Percentiles rank a stretch among this genome's conserved stretches.
Conservation (phyloP, 2,888 invertebrate species). For the Diploptera punctata region DNA sequence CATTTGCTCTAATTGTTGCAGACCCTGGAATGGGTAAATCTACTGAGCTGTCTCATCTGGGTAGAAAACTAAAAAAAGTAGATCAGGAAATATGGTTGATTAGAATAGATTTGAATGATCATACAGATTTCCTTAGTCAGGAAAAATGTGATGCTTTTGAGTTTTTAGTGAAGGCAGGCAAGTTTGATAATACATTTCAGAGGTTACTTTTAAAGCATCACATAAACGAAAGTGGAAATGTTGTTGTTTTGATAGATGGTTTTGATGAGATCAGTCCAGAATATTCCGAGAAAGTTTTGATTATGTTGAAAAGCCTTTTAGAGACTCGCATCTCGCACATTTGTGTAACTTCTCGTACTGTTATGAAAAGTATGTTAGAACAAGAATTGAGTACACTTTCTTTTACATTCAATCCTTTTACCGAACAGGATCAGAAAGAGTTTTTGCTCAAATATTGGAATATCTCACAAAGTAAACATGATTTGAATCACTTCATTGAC, state of each 20-base stretch:
- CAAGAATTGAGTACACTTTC: neutral
- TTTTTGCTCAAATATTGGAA: neutral
- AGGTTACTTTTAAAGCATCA: neutral
- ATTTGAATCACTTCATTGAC: neutral
- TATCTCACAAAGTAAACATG: no score
- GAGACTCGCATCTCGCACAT: neutral
- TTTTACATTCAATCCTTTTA: neutral
- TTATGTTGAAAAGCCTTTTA: neutral
- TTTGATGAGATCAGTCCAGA: conserved; percentile 25
- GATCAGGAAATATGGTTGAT: neutral
- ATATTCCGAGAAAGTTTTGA: neutral
- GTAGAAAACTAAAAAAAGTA: neutral
- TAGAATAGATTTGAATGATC: conserved; percentile 9
- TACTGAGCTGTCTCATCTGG: neutral
- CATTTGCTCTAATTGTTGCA: neutral
- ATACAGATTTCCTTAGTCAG: neutral
- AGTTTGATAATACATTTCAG: neutral
- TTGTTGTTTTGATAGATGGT: conserved; percentile 5
- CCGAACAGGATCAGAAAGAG: neutral
- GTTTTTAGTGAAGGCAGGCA: neutral
- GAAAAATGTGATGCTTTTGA: neutral
- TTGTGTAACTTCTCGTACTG: neutral
- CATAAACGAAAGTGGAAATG: neutral
- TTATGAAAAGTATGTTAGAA: neutral
- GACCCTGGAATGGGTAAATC: conserved; percentile 26